These are phyloP conservation scores for Rhinogobius similis DNA, from an alignment of 2,113 vertebrate species.

Conservation along the genomic window DNA sequence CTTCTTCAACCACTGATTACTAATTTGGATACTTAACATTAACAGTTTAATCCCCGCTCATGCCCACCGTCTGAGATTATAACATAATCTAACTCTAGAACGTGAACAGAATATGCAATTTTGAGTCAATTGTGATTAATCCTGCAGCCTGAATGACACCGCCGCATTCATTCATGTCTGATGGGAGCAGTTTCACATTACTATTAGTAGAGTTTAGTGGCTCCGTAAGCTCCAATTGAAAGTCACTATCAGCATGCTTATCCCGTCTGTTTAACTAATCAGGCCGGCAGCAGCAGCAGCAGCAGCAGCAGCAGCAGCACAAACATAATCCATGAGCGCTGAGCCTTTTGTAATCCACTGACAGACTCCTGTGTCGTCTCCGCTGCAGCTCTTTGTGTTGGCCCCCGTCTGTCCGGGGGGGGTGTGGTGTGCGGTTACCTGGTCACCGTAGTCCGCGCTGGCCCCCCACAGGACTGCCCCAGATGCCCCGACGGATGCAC, in stretches of 20 bases:
- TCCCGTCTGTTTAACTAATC: slow-evolving; percentile 20
- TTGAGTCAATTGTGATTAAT: background rate
- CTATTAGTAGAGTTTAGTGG: background rate
- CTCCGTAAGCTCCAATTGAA: slow-evolving; percentile 9
- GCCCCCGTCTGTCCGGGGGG: slow-evolving; percentile 31
- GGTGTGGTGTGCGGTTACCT: slow-evolving; percentile 56
- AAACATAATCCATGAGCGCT: slow-evolving; percentile 22
- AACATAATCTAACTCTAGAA: too few relatives aligned
- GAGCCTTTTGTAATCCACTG: slow-evolving; percentile 17
- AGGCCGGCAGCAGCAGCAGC: background rate
- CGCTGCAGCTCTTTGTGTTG: slow-evolving; percentile 19
- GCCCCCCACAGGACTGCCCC: slow-evolving; percentile 64
- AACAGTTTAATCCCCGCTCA: too few relatives aligned
- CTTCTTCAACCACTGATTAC: too few relatives aligned
- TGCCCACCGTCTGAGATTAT: too few relatives aligned
- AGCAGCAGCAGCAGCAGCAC: background rate
- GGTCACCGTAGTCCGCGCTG: slow-evolving; percentile 57
- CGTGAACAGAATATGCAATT: too few relatives aligned
- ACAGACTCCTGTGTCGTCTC: slow-evolving; percentile 20
- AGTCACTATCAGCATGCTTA: slow-evolving; percentile 23
- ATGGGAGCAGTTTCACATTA: background rate
- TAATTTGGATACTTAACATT: too few relatives aligned
- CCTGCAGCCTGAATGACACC: background rate
- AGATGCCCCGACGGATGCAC: slow-evolving; percentile 54
- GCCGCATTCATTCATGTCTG: background rate